Evolutionary conservation across 2,888 invertebrate species (phyloP), one percentile per base, ranked within the genome.

Genomic region (Rhorus exstirpatorius): DNA sequence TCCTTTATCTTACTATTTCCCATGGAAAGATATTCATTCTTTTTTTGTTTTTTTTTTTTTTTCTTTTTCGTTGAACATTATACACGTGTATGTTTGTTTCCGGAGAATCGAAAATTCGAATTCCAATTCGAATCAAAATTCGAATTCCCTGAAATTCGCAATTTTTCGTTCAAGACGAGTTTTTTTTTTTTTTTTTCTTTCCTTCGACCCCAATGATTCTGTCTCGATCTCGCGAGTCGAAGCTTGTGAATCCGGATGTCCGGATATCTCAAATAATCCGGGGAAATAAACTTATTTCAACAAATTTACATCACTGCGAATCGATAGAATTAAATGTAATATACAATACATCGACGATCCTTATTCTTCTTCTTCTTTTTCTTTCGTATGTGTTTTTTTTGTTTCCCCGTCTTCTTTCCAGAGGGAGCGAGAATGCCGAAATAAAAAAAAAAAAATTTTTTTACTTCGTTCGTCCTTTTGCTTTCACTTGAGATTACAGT

Each of bases 61-160:
- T 38, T 44, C 55, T 61, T 19, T 70, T 58, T 72, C 55, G 71
- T 80, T 80, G 81, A 84, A 80, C 82, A 67, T 71, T n/a, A n/a
- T n/a, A n/a, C n/a, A 63, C 46, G 26, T 70, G 41, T 51, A 38
- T 31, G 19, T 51, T 10, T 0, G n/a, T 55, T 35, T 65, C 31
- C 1, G 61, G 38, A 65, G 49, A 65, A 58, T 26, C 24, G 8
- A 31, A 26, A 0, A 49, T 51, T 17, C 35, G n/a, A n/a, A n/a
- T 26, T 46, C 21, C 17, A 21, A n/a, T 49, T 31, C 44, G 72
- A 21, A 10, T 31, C 46, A 17, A 49, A 46, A 67, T 75, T 65
- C 55, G 0, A 65, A 63, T 61, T 35, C 17, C 8, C n/a, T 12
- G 1, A 3, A 41, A 24, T 76, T 35, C 10, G 51, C 24, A 17